phyloP scores from a whole-genome alignment of 2,888 invertebrate species.

The Tachina lurida region DNA sequence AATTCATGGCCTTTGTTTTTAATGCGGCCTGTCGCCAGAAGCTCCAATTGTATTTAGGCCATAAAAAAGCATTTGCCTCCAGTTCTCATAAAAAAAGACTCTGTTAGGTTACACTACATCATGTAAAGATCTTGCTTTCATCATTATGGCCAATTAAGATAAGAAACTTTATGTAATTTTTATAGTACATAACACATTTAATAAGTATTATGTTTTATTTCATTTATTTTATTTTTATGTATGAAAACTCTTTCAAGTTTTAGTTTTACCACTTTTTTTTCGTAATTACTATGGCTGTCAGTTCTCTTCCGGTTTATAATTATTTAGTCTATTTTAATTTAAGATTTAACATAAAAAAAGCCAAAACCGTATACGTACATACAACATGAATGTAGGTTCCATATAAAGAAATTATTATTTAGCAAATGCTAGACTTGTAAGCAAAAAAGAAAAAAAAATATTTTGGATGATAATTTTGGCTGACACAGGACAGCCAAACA shows the following conservation, averaged over 20 bases:
- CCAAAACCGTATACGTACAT: background rate
- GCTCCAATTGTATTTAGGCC: no score
- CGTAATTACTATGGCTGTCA: slow-evolving; percentile 44
- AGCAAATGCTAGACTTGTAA: background rate
- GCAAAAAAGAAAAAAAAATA: background rate
- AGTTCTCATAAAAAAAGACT: no score
- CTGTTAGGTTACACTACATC: no score
- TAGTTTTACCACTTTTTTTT: background rate
- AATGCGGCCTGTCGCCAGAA: no score
- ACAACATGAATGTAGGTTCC: background rate
- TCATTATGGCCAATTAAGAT: no score
- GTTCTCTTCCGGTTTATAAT: slow-evolving; percentile 57
- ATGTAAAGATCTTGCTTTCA: no score
- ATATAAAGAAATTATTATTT: slow-evolving; percentile 23
- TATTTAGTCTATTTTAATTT: slow-evolving; percentile 45
- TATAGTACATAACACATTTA: no score
- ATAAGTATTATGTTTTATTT: background rate
- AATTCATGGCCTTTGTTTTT: no score
- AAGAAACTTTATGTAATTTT: no score
- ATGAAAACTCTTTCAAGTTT: slow-evolving; percentile 39
- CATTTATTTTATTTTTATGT: background rate
- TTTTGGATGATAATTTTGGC: slow-evolving; percentile 24
- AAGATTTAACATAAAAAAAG: background rate
- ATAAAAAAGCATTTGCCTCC: no score
- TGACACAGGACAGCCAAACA: slow-evolving; percentile 32